A percentile compares a stretch with the other conserved stretches of the same genome.
Conservation (phyloP, 2,888 invertebrate species). For the Euspilapteryx auroguttella region DNA sequence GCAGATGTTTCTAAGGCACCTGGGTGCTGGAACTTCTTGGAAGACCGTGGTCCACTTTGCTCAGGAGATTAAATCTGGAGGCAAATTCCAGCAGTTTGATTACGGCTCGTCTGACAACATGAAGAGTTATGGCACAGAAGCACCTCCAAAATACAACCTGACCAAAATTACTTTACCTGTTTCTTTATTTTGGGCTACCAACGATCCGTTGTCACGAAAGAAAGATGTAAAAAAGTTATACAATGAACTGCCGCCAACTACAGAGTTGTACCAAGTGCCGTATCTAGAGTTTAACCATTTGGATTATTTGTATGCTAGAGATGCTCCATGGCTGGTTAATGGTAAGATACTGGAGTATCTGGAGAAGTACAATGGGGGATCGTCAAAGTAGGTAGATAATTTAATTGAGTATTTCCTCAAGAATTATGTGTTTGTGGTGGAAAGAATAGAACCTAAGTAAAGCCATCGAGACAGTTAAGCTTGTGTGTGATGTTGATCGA, state of each 20-base stretch:
- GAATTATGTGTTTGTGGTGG: no score
- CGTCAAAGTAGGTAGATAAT: no score
- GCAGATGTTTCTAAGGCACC: slow-evolving; percentile 68
- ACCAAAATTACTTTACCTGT: slow-evolving; percentile 61
- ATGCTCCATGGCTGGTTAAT: slow-evolving; percentile 63
- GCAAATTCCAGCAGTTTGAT: slow-evolving; percentile 69
- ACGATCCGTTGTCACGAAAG: slow-evolving; percentile 72
- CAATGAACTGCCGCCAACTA: slow-evolving; percentile 35
- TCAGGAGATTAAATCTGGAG: slow-evolving; percentile 52
- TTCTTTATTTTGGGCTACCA: slow-evolving; percentile 66
- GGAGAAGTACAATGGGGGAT: no score
- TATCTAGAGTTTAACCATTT: slow-evolving; percentile 69
- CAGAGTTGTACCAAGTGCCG: slow-evolving; percentile 59
- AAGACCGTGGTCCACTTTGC: slow-evolving; percentile 72
- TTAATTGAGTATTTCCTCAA: no score
- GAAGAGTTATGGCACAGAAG: slow-evolving; percentile 50
- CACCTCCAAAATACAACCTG: slow-evolving; percentile 66
- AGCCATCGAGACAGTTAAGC: no score
- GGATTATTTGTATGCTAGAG: slow-evolving; percentile 69
- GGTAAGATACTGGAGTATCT: slow-evolving; percentile 42
- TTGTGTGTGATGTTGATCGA: no score
- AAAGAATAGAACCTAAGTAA: no score
- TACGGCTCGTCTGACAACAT: slow-evolving; percentile 64
- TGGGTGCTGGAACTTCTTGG: slow-evolving; percentile 76
- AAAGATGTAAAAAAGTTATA: slow-evolving; percentile 60